Base-by-base conservation (phyloP, 2,888 invertebrate genomes). In the Macropis europaea region DNA sequence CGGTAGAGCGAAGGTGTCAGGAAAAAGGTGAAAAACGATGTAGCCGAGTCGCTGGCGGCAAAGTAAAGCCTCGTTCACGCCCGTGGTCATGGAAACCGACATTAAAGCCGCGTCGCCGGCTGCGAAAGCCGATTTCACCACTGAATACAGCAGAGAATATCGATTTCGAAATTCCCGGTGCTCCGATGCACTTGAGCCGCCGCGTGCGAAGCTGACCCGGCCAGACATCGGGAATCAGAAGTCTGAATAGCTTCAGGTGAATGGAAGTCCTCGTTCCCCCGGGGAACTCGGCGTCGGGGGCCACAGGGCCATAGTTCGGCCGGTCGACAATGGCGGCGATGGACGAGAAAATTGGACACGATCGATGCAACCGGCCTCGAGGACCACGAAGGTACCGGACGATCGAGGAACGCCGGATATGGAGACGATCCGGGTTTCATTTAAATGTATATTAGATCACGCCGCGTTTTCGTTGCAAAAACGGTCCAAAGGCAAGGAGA, bases 271-370 rank as follows among this genome's bases (percentile, higher is more conserved):
- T 34, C 6, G 42, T 32, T 45, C 11, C 70, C 34, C 48, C 3
- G 30, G 28, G 11, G 30, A 32, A 19, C 38, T 54, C 36, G 57
- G 38, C 32, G 45, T 26, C 43, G 28, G 28, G 13, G 50, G 28
- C 2, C 26, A 24, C 30, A n/a, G 34, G 22, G 13, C 4, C 9
- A 19, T 13, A 13, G 3, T 11, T n/a, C 34, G 15, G 47, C 1
- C 15, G 15, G 4, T 19, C 56, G 38, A 73, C 73, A 54, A 72
- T 73, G 52, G 36, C 47, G 48, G 6, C 67, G 73, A 62, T 50
- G 62, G 56, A 9, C 36, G 59, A 60, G 73, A 73, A 74, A 74
- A 74, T 63, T 60, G 50, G 22, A 47, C n/a, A n/a, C 67, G 54
- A 68, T 63, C 48, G 13, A 60, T 72, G 54, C 42, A 9, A 6